Conservation (phyloP, 2,113 vertebrate genomes). For the Lagenorhynchus albirostris region DNA sequence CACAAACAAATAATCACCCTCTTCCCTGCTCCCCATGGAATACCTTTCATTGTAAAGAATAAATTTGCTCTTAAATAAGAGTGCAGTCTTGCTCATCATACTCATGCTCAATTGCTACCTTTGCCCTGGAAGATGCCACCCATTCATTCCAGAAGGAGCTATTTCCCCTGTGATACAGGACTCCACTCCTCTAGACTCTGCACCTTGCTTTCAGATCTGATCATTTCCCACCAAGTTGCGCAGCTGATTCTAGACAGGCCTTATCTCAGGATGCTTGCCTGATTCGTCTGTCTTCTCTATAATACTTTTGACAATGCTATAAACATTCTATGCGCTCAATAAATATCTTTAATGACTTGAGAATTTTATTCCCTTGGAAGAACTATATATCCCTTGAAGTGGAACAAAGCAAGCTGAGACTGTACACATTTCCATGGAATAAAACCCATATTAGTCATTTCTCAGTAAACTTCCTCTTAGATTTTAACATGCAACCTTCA, state of each 20-base stretch:
- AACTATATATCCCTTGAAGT: not conserved
- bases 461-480: not conserved
- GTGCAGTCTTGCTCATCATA: not conserved
- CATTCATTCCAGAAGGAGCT: not conserved
- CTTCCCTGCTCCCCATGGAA: not conserved
- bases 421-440: not conserved
- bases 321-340: not conserved
- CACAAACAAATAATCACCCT: not conserved
- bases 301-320: not conserved
- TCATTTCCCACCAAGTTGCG: not conserved
- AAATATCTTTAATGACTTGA: not conserved
- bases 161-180: not conserved
- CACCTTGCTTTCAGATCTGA: not conserved
- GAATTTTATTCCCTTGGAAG: not conserved
- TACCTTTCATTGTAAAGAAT: not conserved
- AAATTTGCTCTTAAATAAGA: not conserved
- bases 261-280: not conserved
- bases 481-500: not conserved
- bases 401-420: not conserved
- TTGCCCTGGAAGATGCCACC: not conserved
- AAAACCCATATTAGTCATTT: not conserved
- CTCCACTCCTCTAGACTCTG: not conserved
- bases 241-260: not conserved
- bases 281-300: not conserved
- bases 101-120: not conserved